Conservation (phyloP, 1,140 invertebrate genomes). For the Penaeus vannamei region DNA sequence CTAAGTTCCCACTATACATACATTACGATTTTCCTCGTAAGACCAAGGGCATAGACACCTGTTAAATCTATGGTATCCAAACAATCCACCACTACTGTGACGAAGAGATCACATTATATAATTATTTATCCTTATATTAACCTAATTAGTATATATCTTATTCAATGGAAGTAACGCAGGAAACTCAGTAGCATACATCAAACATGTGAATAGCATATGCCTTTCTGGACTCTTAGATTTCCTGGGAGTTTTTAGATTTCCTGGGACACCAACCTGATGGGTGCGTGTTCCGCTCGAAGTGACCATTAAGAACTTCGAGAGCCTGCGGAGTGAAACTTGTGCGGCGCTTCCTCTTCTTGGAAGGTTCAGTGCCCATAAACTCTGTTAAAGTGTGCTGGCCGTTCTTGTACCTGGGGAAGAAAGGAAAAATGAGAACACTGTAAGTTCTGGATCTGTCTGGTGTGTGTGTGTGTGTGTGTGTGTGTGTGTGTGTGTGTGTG, state of each 20-base stretch:
- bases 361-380: slow-evolving; percentile 95
- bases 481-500: slow-evolving; percentile 12
- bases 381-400: slow-evolving; percentile 94
- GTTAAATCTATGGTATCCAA: too few relatives aligned
- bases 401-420: slow-evolving; percentile 84
- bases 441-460: not conserved
- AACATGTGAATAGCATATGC: too few relatives aligned
- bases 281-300: slow-evolving; percentile 97
- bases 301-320: slow-evolving; percentile 92
- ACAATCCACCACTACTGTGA: too few relatives aligned
- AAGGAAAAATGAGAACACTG: not conserved
- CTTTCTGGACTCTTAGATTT: not conserved
- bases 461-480: not conserved
- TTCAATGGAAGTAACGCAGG: too few relatives aligned
- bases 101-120: too few relatives aligned
- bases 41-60: too few relatives aligned
- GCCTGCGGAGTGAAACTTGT: slow-evolving; percentile 98
- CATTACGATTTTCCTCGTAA: too few relatives aligned
- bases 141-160: too few relatives aligned
- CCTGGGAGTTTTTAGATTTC: not conserved
- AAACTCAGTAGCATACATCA: too few relatives aligned
- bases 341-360: slow-evolving; percentile 95
- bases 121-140: too few relatives aligned
- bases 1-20: too few relatives aligned
- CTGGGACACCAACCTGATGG: slow-evolving; percentile 86